phyloP scores from a whole-genome alignment of 2,797 vertebrate genomes.

The Oreochromis grahami region DNA sequence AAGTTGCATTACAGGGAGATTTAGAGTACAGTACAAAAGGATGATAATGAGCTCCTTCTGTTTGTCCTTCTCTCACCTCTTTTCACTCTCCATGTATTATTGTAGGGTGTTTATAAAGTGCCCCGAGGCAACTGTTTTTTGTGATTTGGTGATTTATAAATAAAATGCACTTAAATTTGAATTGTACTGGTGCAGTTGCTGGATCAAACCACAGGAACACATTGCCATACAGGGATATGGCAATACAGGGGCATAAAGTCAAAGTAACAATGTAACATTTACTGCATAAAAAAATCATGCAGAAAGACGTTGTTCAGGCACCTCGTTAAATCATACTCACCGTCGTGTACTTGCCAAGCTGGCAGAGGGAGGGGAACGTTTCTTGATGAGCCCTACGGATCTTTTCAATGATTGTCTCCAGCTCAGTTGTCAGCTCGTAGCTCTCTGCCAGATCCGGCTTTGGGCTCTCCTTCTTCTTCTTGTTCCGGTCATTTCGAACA shows the following conservation, averaged over 20 bases:
- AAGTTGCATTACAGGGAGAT: constrained; percentile 38
- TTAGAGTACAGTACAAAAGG: constrained; percentile 31
- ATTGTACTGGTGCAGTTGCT: not conserved
- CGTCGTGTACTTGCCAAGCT: constrained; percentile 97
- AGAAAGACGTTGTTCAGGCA: not conserved
- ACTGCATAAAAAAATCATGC: not conserved
- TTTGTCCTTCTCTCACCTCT: not conserved
- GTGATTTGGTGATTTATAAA: not conserved
- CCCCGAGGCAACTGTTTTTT: not conserved
- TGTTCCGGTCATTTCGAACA: constrained; percentile 96
- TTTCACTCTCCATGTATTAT: not conserved
- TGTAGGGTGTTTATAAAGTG: fast-evolving
- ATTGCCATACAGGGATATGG: not conserved
- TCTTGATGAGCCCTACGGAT: constrained; percentile 96
- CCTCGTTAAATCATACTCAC: constrained; percentile 71
- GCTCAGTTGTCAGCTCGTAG: constrained; percentile 92
- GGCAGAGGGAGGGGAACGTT: constrained; percentile 96
- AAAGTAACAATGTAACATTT: not conserved
- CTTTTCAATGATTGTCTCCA: constrained; percentile 94
- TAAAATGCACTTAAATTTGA: not conserved
- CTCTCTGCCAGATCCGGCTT: constrained; percentile 88
- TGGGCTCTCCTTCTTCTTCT: constrained; percentile 94
- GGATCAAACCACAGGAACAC: constrained; percentile 23
- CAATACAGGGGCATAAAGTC: not conserved
- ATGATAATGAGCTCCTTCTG: constrained; percentile 27